Conservation (phyloP, 2,888 invertebrate genomes). For the Cremastobaeus sp. region DNA sequence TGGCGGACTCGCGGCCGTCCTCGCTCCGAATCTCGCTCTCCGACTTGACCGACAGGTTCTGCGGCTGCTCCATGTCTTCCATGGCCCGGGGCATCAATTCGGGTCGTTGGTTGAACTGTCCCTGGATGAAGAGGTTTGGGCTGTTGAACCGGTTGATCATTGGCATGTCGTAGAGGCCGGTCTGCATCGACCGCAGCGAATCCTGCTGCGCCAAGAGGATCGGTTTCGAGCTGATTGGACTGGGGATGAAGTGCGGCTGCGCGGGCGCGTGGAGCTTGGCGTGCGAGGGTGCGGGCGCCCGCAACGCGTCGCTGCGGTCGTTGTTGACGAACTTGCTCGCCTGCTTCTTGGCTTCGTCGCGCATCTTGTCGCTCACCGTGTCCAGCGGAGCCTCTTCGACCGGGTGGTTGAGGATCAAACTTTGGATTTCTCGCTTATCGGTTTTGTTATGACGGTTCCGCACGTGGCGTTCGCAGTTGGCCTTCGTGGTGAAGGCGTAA, state of each 20-base stretch:
- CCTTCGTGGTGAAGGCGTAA: constrained; percentile 97
- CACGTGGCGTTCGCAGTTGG: constrained; percentile 96
- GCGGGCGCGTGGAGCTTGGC: constrained; percentile 63
- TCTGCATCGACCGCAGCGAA: constrained; percentile 37
- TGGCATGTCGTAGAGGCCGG: constrained; percentile 57
- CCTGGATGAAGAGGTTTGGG: constrained; percentile 54
- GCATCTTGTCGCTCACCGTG: constrained; percentile 62
- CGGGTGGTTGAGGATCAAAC: constrained; percentile 91
- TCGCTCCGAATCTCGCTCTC: constrained; percentile 76
- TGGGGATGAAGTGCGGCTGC: constrained; percentile 54
- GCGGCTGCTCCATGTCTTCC: constrained; percentile 63
- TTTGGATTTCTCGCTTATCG: constrained; percentile 92
- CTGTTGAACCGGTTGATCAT: constrained; percentile 55
- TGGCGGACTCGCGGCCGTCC: constrained; percentile 76
- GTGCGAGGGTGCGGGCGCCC: no score
- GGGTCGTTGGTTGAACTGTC: constrained; percentile 61
- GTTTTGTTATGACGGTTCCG: constrained; percentile 93
- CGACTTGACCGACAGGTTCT: constrained; percentile 63
- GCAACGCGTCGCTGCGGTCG: constrained; percentile 65
- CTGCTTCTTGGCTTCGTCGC: constrained; percentile 72
- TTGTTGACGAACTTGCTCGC: constrained; percentile 70
- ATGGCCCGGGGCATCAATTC: constrained; percentile 60
- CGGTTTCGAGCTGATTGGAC: constrained; percentile 32
- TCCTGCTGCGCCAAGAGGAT: constrained; percentile 33
- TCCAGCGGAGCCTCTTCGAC: constrained; percentile 91